Conservation (phyloP, 2,113 vertebrate species). For the Rhinogobius similis region DNA sequence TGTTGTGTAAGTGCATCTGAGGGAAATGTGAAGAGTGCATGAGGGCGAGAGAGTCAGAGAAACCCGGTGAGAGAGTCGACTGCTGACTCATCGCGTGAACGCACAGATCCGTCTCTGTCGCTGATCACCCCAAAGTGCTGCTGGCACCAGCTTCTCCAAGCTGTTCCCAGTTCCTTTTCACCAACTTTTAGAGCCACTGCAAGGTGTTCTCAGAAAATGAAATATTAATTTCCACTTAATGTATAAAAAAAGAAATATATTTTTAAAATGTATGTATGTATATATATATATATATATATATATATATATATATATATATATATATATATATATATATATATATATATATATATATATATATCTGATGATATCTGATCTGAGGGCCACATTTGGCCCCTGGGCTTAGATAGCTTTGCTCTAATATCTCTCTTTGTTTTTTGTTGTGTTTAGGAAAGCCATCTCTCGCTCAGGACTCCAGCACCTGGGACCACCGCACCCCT, state of each 20-base stretch:
- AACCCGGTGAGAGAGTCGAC: conserved; percentile 10
- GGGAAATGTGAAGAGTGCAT: not conserved
- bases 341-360: too few species aligned
- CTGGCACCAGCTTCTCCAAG: conserved; percentile 57
- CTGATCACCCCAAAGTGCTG: conserved; percentile 52
- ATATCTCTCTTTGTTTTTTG: not conserved
- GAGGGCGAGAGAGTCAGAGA: conserved; percentile 18
- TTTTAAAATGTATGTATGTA: too few species aligned
- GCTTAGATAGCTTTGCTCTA: too few species aligned
- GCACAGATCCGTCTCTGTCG: conserved; percentile 39
- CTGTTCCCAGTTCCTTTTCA: conserved; percentile 54
- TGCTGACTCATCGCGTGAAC: conserved; percentile 66
- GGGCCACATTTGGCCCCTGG: not conserved
- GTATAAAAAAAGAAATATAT: too few species aligned
- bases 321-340: too few species aligned
- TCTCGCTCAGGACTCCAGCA: conserved; percentile 96
- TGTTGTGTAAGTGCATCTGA: not conserved
- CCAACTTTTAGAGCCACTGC: conserved; percentile 33
- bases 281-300: too few species aligned
- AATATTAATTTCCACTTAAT: conserved; percentile 51
- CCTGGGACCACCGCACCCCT: conserved; percentile 85
- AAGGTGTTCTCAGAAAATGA: conserved; percentile 30
- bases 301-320: too few species aligned
- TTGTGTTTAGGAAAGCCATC: conserved; percentile 91
- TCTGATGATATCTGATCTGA: not conserved